A percentile compares a stretch with the other conserved stretches of the same genome.
These are phyloP conservation scores for Aix galericulata DNA, from an alignment of 2,113 vertebrate genomes.

Conservation along the genomic window DNA sequence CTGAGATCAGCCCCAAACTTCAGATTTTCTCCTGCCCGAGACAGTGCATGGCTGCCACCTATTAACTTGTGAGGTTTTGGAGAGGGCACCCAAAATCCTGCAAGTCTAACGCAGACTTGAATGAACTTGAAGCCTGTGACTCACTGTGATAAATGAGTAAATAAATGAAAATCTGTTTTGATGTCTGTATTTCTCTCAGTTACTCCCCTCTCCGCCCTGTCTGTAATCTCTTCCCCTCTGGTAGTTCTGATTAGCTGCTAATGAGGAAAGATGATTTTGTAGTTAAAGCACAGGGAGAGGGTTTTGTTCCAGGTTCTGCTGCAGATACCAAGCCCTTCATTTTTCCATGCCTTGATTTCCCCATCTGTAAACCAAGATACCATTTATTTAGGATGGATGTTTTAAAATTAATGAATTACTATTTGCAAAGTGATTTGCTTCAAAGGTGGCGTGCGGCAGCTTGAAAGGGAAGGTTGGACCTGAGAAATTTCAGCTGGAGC, in stretches of 20 bases:
- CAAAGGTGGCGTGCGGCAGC: not conserved
- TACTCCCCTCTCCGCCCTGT: conserved; percentile 28
- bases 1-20: not conserved
- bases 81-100: not conserved
- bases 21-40: not conserved
- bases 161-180: conserved; percentile 29
- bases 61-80: not conserved
- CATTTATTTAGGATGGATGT: not conserved
- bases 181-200: conserved; percentile 44
- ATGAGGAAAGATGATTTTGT: conserved; percentile 49
- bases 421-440: not conserved
- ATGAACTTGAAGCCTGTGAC: not conserved
- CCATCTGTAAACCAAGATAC: not conserved
- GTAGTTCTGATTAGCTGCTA: conserved; percentile 55
- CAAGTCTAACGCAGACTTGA: not conserved
- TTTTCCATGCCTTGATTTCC: conserved; percentile 12
- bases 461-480: not conserved
- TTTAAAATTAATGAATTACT: not conserved
- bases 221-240: conserved; percentile 52
- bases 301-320: not conserved
- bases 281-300: conserved; percentile 28
- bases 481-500: not conserved
- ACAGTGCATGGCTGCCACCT: not conserved
- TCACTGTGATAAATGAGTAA: not conserved
- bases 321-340: not conserved